A percentile compares a stretch with the other conserved stretches of the same genome.
These are phyloP conservation scores for Drosophila paramelanica DNA, from an alignment of 2,888 invertebrate species.

Conservation along the genomic window DNA sequence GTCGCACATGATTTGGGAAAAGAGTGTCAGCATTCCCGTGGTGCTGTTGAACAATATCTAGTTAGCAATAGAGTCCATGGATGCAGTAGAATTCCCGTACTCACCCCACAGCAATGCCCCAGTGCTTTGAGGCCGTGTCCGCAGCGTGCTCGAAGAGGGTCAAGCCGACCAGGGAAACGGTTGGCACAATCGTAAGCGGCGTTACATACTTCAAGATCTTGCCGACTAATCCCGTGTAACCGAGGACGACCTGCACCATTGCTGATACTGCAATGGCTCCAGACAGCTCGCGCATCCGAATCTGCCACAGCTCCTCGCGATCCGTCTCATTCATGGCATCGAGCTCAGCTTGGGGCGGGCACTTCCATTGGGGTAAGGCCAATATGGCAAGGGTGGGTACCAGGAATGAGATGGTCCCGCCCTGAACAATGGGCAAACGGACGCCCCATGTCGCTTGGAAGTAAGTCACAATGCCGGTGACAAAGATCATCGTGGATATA, in stretches of 20 bases:
- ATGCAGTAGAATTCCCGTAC: not conserved
- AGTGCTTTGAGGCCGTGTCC: constrained; percentile 92
- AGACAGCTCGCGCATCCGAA: constrained; percentile 91
- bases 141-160: constrained; percentile 93
- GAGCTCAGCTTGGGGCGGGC: constrained; percentile 87
- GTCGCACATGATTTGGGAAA: constrained; percentile 91
- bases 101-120: constrained; percentile 93
- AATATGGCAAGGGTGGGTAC: constrained; percentile 92
- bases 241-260: constrained; percentile 90
- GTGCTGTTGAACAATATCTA: constrained; percentile 85
- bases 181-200: constrained; percentile 93
- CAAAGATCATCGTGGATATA: constrained; percentile 93
- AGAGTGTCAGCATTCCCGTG: constrained; percentile 90
- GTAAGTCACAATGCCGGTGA: constrained; percentile 91
- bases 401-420: constrained; percentile 92
- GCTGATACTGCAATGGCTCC: constrained; percentile 93
- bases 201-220: constrained; percentile 91
- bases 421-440: constrained; percentile 91
- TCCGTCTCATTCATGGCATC: constrained; percentile 86
- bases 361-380: constrained; percentile 89
- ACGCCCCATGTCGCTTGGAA: constrained; percentile 91
- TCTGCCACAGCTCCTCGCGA: constrained; percentile 89
- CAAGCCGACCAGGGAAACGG: constrained; percentile 92
- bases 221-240: constrained; percentile 90
- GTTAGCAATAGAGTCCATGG: not conserved